Evolutionary conservation across 2,797 vertebrate genomes (phyloP).

Genomic region (Synanceia verrucosa): DNA sequence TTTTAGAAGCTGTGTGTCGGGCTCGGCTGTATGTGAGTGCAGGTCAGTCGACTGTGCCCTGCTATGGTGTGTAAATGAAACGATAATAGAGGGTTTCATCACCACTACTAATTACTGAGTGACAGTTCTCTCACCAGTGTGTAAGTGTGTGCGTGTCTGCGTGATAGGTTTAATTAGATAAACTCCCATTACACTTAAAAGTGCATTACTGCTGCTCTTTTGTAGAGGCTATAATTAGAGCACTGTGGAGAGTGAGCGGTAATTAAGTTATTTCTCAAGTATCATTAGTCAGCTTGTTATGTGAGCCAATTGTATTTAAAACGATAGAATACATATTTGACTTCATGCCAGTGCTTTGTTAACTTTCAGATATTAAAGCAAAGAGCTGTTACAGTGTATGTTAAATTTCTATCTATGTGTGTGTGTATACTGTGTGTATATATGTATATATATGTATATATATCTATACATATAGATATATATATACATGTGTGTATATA

Average conservation of each 20-base stretch:
- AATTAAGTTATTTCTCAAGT: slow-evolving; percentile 78
- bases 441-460: no score
- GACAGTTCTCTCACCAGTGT: slow-evolving; percentile 61
- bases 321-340: slow-evolving; percentile 63
- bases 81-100: slow-evolving; percentile 73
- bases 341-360: slow-evolving; percentile 49
- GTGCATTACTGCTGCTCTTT: slow-evolving; percentile 78
- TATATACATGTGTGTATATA: no score
- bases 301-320: slow-evolving; percentile 59
- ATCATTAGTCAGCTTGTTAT: slow-evolving; percentile 70
- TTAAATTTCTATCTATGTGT: no score
- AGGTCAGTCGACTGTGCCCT: slow-evolving; percentile 56
- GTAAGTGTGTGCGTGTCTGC: slow-evolving; percentile 30
- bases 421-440: no score
- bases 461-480: no score
- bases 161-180: slow-evolving; percentile 75
- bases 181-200: slow-evolving; percentile 80
- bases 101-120: slow-evolving; percentile 70
- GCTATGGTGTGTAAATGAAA: slow-evolving; percentile 65
- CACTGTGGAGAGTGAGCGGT: slow-evolving; percentile 60
- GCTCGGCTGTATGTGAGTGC: slow-evolving; percentile 15
- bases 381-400: slow-evolving; percentile 45
- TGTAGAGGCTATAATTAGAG: slow-evolving; percentile 77
- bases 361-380: slow-evolving; percentile 55
- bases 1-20: slow-evolving; percentile 53